A percentile compares a stretch with the other conserved stretches of the same genome.
Conservation (phyloP, 2,797 vertebrate genomes). For the Coregonus ussuriensis region DNA sequence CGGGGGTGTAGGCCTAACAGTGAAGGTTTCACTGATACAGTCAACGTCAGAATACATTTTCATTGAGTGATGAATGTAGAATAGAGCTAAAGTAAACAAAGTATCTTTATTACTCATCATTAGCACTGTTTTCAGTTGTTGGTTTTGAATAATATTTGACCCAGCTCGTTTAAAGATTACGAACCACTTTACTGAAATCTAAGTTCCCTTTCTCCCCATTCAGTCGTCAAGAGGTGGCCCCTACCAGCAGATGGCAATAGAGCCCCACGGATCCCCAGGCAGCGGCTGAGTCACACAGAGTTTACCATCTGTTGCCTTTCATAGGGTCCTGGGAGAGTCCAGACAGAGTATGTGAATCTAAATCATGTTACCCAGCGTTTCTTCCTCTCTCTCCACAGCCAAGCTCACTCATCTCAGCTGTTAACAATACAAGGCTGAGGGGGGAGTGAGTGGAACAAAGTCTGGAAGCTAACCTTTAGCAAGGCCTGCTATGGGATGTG, state of each 20-base stretch:
- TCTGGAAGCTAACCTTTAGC: slow-evolving; percentile 31
- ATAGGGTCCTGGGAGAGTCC: slow-evolving; percentile 57
- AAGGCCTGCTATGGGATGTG: neutral
- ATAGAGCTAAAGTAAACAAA: neutral
- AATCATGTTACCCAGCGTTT: slow-evolving; percentile 50
- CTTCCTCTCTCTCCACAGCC: slow-evolving; percentile 23
- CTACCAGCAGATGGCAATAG: slow-evolving; percentile 70
- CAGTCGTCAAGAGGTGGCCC: neutral
- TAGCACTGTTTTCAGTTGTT: neutral
- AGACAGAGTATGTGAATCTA: slow-evolving; percentile 58
- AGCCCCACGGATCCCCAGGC: slow-evolving; percentile 48
- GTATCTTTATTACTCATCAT: neutral
- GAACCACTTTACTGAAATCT: neutral
- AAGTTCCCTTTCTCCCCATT: neutral
- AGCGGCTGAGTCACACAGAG: slow-evolving; percentile 56
- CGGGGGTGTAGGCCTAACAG: neutral
- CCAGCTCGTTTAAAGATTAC: neutral
- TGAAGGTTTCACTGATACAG: neutral
- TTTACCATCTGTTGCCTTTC: slow-evolving; percentile 71
- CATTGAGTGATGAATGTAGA: neutral
- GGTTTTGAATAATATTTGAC: neutral
- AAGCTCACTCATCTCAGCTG: slow-evolving; percentile 26
- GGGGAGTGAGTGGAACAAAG: neutral
- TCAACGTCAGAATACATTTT: neutral
- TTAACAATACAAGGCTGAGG: neutral